A percentile compares a stretch with the other conserved stretches of the same genome.
These are phyloP conservation scores for Timema podura DNA, from an alignment of 2,888 invertebrate species.

Conservation along the genomic window DNA sequence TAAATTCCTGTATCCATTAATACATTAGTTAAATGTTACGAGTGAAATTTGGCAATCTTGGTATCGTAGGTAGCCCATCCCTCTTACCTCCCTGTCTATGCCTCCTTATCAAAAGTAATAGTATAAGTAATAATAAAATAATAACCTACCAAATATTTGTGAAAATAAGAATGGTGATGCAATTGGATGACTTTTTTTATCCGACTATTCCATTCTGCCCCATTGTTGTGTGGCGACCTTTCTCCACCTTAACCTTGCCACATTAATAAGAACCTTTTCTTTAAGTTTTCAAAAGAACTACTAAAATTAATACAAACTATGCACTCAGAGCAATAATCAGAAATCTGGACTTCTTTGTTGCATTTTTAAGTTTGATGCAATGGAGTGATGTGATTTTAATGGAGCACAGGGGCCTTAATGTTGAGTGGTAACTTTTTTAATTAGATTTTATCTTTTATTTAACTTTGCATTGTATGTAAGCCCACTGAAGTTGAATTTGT, in stretches of 20 bases:
- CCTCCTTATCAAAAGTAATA: background rate
- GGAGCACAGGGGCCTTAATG: conserved; percentile 31
- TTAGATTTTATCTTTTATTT: conserved; percentile 22
- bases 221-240: too few species aligned
- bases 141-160: background rate
- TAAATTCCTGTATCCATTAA: too few species aligned
- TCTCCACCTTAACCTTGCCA: too few species aligned
- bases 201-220: too few species aligned
- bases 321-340: conserved; percentile 32
- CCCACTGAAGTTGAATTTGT: conserved; percentile 27
- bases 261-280: too few species aligned
- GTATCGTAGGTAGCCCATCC: conserved; percentile 25
- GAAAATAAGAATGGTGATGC: too few species aligned
- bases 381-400: conserved; percentile 26
- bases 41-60: conserved; percentile 19
- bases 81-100: conserved; percentile 27
- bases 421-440: conserved; percentile 20
- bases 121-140: background rate
- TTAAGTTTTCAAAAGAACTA: too few species aligned
- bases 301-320: background rate
- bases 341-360: conserved; percentile 21
- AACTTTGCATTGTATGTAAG: conserved; percentile 24
- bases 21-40: background rate
- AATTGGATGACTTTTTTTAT: background rate
- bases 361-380: conserved; percentile 18